Conservation (phyloP, 2,888 invertebrate genomes). For the Nymphalis polychloros region DNA sequence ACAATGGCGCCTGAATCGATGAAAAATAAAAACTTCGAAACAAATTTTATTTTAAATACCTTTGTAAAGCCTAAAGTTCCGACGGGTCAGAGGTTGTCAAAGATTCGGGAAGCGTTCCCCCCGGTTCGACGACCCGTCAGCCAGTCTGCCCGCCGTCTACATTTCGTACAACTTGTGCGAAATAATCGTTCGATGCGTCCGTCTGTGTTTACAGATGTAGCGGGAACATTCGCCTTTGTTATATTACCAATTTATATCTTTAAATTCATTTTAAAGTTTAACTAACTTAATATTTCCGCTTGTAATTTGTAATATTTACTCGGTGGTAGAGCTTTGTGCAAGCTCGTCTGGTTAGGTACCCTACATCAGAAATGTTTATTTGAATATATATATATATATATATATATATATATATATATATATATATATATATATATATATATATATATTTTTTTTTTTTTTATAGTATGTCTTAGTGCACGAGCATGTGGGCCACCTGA, state of each 20-base stretch:
- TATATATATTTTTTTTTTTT: too few species aligned
- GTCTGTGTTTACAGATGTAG: slow-evolving; percentile 30
- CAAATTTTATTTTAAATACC: background rate
- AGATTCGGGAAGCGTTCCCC: slow-evolving; percentile 33
- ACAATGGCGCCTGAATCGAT: background rate
- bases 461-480: too few species aligned
- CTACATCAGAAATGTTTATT: too few species aligned
- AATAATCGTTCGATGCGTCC: slow-evolving; percentile 33
- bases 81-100: slow-evolving; percentile 36
- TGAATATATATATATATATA: too few species aligned
- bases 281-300: too few species aligned
- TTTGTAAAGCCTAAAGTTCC: slow-evolving; percentile 10
- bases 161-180: slow-evolving; percentile 27
- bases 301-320: too few species aligned
- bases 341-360: too few species aligned
- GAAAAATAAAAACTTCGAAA: background rate
- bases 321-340: too few species aligned
- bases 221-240: slow-evolving; percentile 19
- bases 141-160: slow-evolving; percentile 38
- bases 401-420: too few species aligned
- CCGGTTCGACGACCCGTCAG: slow-evolving; percentile 48
- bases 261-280: background rate
- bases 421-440: too few species aligned
- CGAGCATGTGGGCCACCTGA: too few species aligned
- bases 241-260: slow-evolving; percentile 6